phyloP scores from a whole-genome alignment of 2,113 vertebrate genomes.

The Hemiprocne comata region DNA sequence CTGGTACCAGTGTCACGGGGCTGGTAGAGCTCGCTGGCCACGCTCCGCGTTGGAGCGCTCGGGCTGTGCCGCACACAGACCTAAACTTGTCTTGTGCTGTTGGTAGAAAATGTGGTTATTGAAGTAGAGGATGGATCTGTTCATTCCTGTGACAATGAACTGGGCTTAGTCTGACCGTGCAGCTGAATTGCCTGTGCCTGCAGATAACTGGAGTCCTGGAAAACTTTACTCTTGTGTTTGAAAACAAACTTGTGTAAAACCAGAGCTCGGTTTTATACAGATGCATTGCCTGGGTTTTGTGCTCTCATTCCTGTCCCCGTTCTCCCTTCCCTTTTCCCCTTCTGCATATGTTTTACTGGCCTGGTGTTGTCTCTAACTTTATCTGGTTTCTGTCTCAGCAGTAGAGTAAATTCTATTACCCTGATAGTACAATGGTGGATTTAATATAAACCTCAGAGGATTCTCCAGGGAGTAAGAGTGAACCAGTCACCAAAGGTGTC shows the following conservation, averaged over 20 bases:
- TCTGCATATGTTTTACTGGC: conserved; percentile 60
- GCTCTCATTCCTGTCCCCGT: conserved; percentile 10
- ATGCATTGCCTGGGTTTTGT: conserved; percentile 44
- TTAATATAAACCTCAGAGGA: conserved; percentile 51
- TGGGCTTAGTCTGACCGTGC: not conserved
- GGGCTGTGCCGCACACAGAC: not conserved
- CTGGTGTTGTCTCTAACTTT: conserved; percentile 63
- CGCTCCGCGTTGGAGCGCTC: not conserved
- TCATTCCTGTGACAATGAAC: not conserved
- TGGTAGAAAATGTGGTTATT: not conserved
- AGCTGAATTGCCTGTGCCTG: not conserved
- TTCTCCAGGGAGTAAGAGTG: conserved; percentile 66
- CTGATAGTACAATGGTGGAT: conserved; percentile 55
- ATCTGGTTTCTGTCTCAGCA: conserved; percentile 67
- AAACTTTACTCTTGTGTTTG: conserved; percentile 1
- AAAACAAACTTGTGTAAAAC: not conserved
- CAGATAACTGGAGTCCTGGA: not conserved
- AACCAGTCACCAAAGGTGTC: conserved; percentile 60
- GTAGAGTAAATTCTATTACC: conserved; percentile 62
- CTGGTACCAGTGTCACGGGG: not conserved
- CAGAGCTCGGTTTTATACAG: conserved; percentile 30
- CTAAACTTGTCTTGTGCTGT: not conserved
- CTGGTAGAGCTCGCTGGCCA: not conserved
- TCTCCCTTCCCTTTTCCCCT: conserved; percentile 46
- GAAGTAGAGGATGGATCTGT: not conserved